Conservation (phyloP, 2,888 invertebrate genomes). For the Falcaria lacertinaria region DNA sequence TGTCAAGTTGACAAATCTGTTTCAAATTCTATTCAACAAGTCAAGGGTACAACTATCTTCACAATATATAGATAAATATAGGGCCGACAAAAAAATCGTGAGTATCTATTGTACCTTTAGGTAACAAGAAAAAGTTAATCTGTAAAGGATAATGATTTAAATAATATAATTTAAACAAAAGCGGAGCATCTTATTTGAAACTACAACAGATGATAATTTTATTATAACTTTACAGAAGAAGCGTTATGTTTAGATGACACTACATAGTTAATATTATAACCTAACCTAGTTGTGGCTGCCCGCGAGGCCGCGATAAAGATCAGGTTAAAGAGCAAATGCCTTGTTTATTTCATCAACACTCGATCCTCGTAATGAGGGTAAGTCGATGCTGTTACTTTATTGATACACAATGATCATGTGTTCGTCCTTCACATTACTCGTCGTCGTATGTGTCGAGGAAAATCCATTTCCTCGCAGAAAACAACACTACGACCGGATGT, state of each 20-base stretch:
- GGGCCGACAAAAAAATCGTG: too few relatives aligned
- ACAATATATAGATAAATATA: too few relatives aligned
- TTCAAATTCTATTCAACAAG: too few relatives aligned
- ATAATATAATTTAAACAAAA: too few relatives aligned
- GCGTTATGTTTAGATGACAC: neutral
- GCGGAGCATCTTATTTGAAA: too few relatives aligned
- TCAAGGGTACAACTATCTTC: too few relatives aligned
- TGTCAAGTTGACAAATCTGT: too few relatives aligned
- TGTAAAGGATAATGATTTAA: too few relatives aligned
- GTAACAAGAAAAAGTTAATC: too few relatives aligned
- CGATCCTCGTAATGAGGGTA: neutral
- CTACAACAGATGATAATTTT: too few relatives aligned
- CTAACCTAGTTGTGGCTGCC: constrained; percentile 28
- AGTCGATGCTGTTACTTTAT: neutral
- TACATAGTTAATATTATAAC: constrained; percentile 5
- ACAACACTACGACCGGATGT: constrained; percentile 44
- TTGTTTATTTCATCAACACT: constrained; percentile 4
- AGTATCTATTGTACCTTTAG: too few relatives aligned
- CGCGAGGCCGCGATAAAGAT: constrained; percentile 27
- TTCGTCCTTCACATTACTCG: constrained; percentile 10
- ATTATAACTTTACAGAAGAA: neutral
- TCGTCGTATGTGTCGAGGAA: constrained; percentile 36
- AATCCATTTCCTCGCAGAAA: constrained; percentile 46
- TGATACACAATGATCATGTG: constrained; percentile 13
- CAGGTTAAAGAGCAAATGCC: constrained; percentile 14